Conservation (phyloP, 30 jellyfish, hydroid and myxozoan species). For the Rhopilema esculentum region DNA sequence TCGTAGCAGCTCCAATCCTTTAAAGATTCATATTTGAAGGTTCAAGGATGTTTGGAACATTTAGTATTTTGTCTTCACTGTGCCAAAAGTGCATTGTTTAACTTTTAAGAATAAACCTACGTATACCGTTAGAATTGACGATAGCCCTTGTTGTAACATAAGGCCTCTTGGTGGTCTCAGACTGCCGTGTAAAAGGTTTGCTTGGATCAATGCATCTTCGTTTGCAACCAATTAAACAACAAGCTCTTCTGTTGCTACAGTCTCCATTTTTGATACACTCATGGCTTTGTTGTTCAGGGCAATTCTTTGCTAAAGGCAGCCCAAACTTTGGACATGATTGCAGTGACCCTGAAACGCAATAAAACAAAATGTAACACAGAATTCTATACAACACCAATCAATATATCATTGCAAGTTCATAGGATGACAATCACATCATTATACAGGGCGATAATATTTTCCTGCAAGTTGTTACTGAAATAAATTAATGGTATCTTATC, state of each 20-base stretch:
- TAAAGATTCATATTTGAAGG: too few species aligned
- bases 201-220: slow-evolving; percentile 33
- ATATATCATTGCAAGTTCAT: too few species aligned
- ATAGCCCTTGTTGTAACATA: background rate
- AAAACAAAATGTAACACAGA: background rate
- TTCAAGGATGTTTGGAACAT: too few species aligned
- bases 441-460: too few species aligned
- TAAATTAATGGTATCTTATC: too few species aligned
- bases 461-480: too few species aligned
- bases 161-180: background rate
- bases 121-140: too few species aligned
- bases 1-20: too few species aligned
- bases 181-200: background rate
- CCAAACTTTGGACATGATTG: slow-evolving; percentile 7
- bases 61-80: too few species aligned
- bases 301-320: background rate
- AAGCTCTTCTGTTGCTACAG: slow-evolving; percentile 20
- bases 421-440: background rate
- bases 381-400: too few species aligned
- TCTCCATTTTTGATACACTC: slow-evolving; percentile 4
- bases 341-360: slow-evolving; percentile 10
- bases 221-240: slow-evolving; percentile 33
- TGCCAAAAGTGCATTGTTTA: too few species aligned
- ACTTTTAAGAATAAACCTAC: too few species aligned
- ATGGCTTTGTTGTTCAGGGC: slow-evolving; percentile 17